A percentile compares a stretch with the other conserved stretches of the same genome.
phyloP scores from a whole-genome alignment of 2,888 invertebrate species.

The Tetramorium bicarinatum region DNA sequence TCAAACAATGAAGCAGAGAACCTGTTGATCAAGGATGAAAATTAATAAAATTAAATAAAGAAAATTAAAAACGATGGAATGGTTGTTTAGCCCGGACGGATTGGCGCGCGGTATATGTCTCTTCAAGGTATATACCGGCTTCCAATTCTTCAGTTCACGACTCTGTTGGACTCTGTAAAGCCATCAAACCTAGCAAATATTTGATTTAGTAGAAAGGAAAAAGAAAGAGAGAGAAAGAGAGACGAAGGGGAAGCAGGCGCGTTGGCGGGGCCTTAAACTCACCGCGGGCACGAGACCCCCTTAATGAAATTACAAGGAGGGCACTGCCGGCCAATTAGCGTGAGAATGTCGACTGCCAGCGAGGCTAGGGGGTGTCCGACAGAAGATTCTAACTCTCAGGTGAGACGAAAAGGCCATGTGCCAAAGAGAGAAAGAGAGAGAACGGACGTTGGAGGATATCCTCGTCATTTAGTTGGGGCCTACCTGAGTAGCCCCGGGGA shows the following conservation, averaged over 20 bases:
- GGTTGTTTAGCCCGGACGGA: slow-evolving; percentile 18
- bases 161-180: slow-evolving; percentile 69
- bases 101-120: slow-evolving; percentile 54
- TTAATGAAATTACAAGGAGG: slow-evolving; percentile 85
- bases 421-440: slow-evolving; percentile 34
- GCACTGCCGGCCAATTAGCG: slow-evolving; percentile 84
- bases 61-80: background rate
- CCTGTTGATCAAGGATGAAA: background rate
- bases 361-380: slow-evolving; percentile 76
- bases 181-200: slow-evolving; percentile 80
- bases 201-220: slow-evolving; percentile 69
- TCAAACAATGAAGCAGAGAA: background rate
- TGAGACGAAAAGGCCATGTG: slow-evolving; percentile 44
- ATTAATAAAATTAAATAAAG: background rate
- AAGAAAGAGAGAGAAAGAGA: slow-evolving; percentile 36
- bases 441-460: slow-evolving; percentile 67
- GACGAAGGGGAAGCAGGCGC: slow-evolving; percentile 56
- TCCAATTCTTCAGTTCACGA: slow-evolving; percentile 69
- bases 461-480: slow-evolving; percentile 72
- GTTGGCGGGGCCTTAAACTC: slow-evolving; percentile 73
- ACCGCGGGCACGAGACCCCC: slow-evolving; percentile 81
- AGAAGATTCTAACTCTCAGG: slow-evolving; percentile 66
- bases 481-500: slow-evolving; percentile 80
- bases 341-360: slow-evolving; percentile 81
- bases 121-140: slow-evolving; percentile 60